Evolutionary conservation across 2,888 invertebrate species (phyloP), one percentile per base, ranked within the genome.

Genomic region (Caenorhabditis virilis): DNA sequence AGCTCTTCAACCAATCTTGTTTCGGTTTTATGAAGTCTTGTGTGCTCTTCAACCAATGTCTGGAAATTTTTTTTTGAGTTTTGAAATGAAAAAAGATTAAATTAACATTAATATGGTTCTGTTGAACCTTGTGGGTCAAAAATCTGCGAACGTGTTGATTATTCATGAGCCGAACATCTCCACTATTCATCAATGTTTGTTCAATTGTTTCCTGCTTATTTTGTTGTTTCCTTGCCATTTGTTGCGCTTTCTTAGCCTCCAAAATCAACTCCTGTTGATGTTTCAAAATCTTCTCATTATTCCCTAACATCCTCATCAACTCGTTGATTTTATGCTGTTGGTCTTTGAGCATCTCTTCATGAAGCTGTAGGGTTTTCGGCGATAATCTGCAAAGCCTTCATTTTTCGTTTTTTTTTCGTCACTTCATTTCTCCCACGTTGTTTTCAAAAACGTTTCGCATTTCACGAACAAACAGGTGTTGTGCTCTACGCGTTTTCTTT

Each of bases 221-320:
- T 22, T 56, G 55, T n/a, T 45, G 45, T 36, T 61, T 54, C 45
- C 61, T 39, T 16, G 42, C 7, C 36, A 55, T 57, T 25, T 63
- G 63, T 49, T 64, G 64, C 18, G 57, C 53, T 23, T 69, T 72
- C 50, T 77, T 79, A 2, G 79, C 82, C 0, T 72, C 62, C 25
- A 69, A 26, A 45, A 83, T 82, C 23, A 80, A 51, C 47, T 76
- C 72, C 52, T 82, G 82, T 50, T 83, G 80, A 16, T 76, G 72
- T 33, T 66, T 69, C 9, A 82, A 65, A n/a, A 68, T 68, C 22
- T 76, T 57, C 49, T 80, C 80, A 25, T 79, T 72, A 13, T 64
- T 59, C 22, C 73, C 67, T 45, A 82, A 50, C 56, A 79, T 75
- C 15, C 46, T 60, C 52, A 76, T 76, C 53, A 82, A 39, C 36